Conservation (phyloP, 2,113 vertebrate genomes). For the Heterotilapia buettikoferi region DNA sequence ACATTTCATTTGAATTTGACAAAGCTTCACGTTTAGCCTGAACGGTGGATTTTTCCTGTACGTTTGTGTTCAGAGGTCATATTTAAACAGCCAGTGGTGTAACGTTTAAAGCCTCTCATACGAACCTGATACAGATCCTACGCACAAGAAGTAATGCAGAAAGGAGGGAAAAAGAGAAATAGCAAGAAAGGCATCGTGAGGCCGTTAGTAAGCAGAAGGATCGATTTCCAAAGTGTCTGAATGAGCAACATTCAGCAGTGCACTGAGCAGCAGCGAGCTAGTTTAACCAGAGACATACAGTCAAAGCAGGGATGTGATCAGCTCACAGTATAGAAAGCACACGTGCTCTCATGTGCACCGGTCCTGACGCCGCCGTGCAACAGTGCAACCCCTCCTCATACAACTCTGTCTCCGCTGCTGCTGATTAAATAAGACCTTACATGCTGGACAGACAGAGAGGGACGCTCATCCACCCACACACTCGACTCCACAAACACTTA, state of each 20-base stretch:
- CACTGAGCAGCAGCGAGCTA: background rate
- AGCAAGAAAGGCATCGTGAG: slow-evolving; percentile 37
- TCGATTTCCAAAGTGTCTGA: slow-evolving; percentile 4
- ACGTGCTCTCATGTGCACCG: background rate
- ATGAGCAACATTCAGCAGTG: background rate
- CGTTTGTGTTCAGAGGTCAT: background rate
- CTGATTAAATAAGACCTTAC: background rate
- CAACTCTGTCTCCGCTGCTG: background rate
- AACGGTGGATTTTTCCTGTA: slow-evolving; percentile 8
- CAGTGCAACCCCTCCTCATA: background rate
- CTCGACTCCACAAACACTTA: slow-evolving; percentile 53
- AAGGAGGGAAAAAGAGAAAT: slow-evolving; percentile 19
- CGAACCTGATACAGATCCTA: slow-evolving; percentile 90
- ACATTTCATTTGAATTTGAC: background rate
- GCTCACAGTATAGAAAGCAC: background rate
- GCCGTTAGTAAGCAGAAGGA: slow-evolving; percentile 43
- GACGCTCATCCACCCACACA: background rate
- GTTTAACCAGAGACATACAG: background rate
- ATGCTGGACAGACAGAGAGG: background rate
- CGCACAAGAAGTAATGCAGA: slow-evolving; percentile 49
- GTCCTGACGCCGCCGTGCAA: background rate
- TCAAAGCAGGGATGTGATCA: background rate
- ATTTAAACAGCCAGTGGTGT: background rate
- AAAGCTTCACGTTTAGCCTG: background rate
- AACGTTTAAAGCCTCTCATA: slow-evolving; percentile 44